Evolutionary conservation across 1,140 invertebrate genomes (phyloP).

Genomic region (Hyphantria cunea): DNA sequence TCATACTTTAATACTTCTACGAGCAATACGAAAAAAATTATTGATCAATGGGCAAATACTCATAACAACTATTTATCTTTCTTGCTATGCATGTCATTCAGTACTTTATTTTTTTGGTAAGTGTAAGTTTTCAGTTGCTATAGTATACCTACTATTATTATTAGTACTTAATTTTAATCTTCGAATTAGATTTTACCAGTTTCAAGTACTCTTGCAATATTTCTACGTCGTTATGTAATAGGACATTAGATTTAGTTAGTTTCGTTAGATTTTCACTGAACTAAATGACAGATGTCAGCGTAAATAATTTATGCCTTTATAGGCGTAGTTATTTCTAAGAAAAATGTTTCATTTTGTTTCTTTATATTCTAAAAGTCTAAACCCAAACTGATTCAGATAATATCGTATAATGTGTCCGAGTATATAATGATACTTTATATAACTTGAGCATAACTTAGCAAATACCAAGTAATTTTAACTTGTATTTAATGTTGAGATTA

Average conservation of each 20-base stretch:
- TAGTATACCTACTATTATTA: neutral
- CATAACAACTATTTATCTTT: constrained; percentile 41
- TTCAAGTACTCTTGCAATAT: neutral
- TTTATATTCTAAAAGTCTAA: no score
- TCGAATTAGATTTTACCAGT: neutral
- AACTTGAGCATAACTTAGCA: no score
- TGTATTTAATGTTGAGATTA: neutral
- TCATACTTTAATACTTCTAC: constrained; percentile 55
- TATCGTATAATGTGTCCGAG: no score
- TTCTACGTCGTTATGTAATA: no score
- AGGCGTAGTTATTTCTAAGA: no score
- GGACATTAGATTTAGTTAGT: neutral
- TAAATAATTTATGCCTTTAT: no score
- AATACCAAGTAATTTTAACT: neutral
- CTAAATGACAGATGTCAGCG: no score
- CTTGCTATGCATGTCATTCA: constrained; percentile 41
- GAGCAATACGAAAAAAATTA: constrained; percentile 35
- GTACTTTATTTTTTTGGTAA: constrained; percentile 50
- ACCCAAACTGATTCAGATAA: no score
- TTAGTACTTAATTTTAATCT: neutral
- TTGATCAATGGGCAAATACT: constrained; percentile 34
- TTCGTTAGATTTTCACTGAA: no score
- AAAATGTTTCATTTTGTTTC: no score
- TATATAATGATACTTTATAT: neutral
- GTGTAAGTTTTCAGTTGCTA: neutral